Percentiles rank a stretch among this genome's conserved stretches.
These are phyloP conservation scores for Laticauda laticaudata DNA, from an alignment of 2,113 vertebrate genomes.

Conservation along the genomic window DNA sequence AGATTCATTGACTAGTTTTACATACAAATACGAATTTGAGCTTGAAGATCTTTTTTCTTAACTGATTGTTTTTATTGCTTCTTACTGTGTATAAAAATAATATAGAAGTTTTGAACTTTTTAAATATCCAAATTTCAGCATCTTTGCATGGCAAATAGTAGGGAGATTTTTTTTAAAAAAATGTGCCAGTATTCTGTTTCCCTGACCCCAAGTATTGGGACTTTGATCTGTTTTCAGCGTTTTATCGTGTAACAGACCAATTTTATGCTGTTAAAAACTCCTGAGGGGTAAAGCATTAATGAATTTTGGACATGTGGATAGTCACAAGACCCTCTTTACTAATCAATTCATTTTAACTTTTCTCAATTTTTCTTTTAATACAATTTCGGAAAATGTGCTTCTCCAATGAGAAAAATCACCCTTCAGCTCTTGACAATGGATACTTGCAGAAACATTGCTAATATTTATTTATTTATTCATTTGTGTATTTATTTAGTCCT, in stretches of 20 bases:
- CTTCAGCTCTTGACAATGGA: neutral
- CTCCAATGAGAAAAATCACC: neutral
- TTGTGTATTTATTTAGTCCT: neutral
- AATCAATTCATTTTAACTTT: neutral
- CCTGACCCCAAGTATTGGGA: conserved; percentile 36
- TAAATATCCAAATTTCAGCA: conserved; percentile 7
- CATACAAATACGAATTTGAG: conserved; percentile 33
- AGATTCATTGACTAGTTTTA: conserved; percentile 51
- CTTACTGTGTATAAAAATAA: conserved; percentile 21
- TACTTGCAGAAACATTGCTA: neutral
- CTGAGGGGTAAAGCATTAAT: conserved; percentile 5
- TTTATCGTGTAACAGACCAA: conserved; percentile 26
- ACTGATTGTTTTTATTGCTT: conserved; percentile 18
- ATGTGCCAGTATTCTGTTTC: conserved; percentile 17
- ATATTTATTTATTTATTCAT: neutral
- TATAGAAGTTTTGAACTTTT: conserved; percentile 8
- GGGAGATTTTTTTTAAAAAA: conserved; percentile 15
- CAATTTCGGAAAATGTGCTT: neutral
- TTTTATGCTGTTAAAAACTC: neutral
- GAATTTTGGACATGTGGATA: neutral
- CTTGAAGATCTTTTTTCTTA: conserved; percentile 24
- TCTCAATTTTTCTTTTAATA: neutral
- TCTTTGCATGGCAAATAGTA: conserved; percentile 35
- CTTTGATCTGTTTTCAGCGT: conserved; percentile 28
- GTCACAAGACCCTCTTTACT: conserved; percentile 21